A percentile compares a stretch with the other conserved stretches of the same genome.
These are phyloP conservation scores for Pollenia labialis DNA, from an alignment of 2,888 invertebrate species.

Conservation along the genomic window DNA sequence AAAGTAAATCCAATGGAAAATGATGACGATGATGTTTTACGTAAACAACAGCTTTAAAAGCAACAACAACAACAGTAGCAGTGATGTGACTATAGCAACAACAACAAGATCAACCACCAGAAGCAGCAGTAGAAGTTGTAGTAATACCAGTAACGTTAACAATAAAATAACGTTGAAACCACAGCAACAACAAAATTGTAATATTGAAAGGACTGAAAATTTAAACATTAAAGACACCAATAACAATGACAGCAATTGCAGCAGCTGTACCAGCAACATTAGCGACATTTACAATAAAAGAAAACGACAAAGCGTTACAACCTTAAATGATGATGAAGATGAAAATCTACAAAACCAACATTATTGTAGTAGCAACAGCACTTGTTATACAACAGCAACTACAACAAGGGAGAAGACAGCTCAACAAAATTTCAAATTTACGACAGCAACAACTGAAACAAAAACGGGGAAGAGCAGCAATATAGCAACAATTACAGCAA, in stretches of 20 bases:
- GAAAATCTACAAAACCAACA: constrained; percentile 36
- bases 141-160: constrained; percentile 37
- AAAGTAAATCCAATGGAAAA: constrained; percentile 75
- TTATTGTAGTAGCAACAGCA: constrained; percentile 27
- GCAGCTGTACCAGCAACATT: constrained; percentile 29
- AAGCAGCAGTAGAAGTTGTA: constrained; percentile 38
- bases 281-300: constrained; percentile 9
- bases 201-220: constrained; percentile 58
- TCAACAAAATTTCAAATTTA: constrained; percentile 9
- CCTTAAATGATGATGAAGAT: constrained; percentile 27
- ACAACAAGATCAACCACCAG: background rate
- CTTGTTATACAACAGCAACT: constrained; percentile 29
- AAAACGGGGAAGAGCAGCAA: constrained; percentile 58
- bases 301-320: constrained; percentile 29
- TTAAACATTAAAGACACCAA: constrained; percentile 38
- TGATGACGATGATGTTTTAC: constrained; percentile 75
- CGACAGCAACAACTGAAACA: constrained; percentile 36
- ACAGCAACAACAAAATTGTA: constrained; percentile 35
- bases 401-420: constrained; percentile 26
- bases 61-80: constrained; percentile 48
- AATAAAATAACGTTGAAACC: constrained; percentile 46
- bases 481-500: constrained; percentile 24
- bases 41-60: constrained; percentile 71
- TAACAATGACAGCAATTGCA: constrained; percentile 34
- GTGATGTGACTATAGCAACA: constrained; percentile 34